phyloP scores from a whole-genome alignment of 2,797 vertebrate genomes.

The Onychomys torridus region DNA sequence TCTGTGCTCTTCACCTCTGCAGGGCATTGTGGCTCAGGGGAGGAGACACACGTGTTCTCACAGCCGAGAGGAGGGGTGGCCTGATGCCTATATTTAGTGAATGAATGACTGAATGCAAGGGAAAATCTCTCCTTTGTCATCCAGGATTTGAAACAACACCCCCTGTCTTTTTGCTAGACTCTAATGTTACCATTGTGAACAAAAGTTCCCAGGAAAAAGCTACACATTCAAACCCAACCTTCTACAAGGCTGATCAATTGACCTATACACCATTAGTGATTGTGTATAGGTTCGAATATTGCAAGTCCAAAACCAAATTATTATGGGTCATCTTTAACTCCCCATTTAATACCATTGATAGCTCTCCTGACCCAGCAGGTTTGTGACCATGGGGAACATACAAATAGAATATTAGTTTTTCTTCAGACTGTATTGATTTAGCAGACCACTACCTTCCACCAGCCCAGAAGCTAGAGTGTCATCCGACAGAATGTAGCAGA shows the following conservation, averaged over 20 bases:
- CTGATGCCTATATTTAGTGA: no score
- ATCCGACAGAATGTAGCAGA: background rate
- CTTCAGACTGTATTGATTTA: background rate
- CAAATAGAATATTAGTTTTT: background rate
- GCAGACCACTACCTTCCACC: background rate
- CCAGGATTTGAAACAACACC: background rate
- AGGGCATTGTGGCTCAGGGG: rapidly evolving
- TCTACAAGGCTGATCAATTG: background rate
- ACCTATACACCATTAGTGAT: background rate
- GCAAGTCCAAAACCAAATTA: background rate
- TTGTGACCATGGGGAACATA: background rate
- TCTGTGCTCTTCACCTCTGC: background rate
- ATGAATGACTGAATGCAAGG: background rate
- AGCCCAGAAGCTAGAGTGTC: background rate
- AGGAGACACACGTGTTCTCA: rapidly evolving
- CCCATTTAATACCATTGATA: background rate
- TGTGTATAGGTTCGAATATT: background rate
- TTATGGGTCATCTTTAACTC: background rate
- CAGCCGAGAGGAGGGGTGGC: background rate
- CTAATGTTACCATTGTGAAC: background rate
- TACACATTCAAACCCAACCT: background rate
- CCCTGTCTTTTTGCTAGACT: background rate
- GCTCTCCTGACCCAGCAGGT: background rate
- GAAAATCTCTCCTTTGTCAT: background rate
- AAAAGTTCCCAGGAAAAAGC: background rate